phyloP scores from a whole-genome alignment of 2,797 vertebrate species.

The Triplophysa bombifrons region DNA sequence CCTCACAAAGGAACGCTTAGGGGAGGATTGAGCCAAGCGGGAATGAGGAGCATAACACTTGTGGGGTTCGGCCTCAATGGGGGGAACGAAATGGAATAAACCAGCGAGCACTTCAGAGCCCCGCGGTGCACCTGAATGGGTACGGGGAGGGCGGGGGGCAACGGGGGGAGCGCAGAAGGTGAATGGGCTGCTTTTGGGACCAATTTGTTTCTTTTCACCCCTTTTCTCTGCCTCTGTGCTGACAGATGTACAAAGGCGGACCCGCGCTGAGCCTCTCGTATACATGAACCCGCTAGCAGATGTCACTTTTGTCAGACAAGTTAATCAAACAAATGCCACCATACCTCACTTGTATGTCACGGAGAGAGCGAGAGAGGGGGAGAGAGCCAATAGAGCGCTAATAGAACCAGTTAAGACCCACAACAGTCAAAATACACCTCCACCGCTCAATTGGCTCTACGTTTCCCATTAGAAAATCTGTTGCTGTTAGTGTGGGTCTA shows the following conservation, averaged over 20 bases:
- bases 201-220: constrained; percentile 99
- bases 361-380: constrained; percentile 57
- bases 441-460: background rate
- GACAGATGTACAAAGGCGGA: constrained; percentile 99
- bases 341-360: constrained; percentile 90
- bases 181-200: constrained; percentile 99
- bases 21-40: constrained; percentile 80
- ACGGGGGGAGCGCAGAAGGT: constrained; percentile 92
- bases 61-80: constrained; percentile 92
- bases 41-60: constrained; percentile 99
- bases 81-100: constrained; percentile 99
- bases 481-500: constrained; percentile 17
- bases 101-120: constrained; percentile 99
- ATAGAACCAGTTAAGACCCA: constrained; percentile 58
- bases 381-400: constrained; percentile 47
- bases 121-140: constrained; percentile 97
- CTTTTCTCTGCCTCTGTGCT: constrained; percentile 94
- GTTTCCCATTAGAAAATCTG: constrained; percentile 26
- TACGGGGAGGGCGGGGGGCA: constrained; percentile 70
- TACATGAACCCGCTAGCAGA: constrained; percentile 95
- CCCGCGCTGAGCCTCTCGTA: constrained; percentile 98
- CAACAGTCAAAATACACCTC: constrained; percentile 58
- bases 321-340: constrained; percentile 99
- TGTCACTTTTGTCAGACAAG: constrained; percentile 99
- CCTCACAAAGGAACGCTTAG: constrained; percentile 87